These are phyloP conservation scores for Camponotus floridanus DNA, from an alignment of 1,140 invertebrate genomes.

Conservation along the genomic window DNA sequence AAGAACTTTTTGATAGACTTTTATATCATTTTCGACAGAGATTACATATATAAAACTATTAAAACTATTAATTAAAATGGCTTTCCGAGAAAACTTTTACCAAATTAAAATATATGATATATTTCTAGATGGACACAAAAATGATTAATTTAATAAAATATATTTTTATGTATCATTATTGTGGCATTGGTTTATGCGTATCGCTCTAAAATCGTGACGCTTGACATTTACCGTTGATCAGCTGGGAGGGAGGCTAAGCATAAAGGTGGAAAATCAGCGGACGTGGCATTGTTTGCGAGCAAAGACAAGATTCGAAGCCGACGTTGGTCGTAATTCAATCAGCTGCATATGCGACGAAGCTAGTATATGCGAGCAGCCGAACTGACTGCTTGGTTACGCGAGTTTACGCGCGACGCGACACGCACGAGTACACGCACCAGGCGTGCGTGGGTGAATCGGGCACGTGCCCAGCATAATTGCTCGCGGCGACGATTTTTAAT, in stretches of 20 bases:
- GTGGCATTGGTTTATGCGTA: not conserved
- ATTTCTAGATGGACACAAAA: too few species aligned
- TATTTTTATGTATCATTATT: not conserved
- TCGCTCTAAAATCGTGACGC: not conserved
- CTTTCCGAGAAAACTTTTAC: not conserved
- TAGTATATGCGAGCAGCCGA: not conserved
- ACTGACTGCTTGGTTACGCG: conserved; percentile 5
- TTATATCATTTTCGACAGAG: not conserved
- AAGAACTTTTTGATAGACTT: not conserved
- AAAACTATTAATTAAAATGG: not conserved
- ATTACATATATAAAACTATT: not conserved
- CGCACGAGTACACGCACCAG: conserved; percentile 13
- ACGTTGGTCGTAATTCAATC: conserved; percentile 40
- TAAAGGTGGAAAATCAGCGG: conserved; percentile 1
- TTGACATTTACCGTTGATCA: conserved; percentile 14
- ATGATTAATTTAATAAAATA: not conserved
- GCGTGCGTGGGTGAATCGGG: not conserved
- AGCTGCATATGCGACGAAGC: conserved; percentile 16
- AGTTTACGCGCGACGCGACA: conserved; percentile 39
- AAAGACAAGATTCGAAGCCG: conserved; percentile 12
- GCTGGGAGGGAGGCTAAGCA: not conserved
- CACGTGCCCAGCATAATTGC: conserved; percentile 52
- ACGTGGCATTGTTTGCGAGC: conserved; percentile 32
- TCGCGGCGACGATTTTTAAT: conserved; percentile 53
- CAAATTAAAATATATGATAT: not conserved